These are phyloP conservation scores for Proteles cristata DNA, from an alignment of 2,113 vertebrate genomes.

Conservation along the genomic window DNA sequence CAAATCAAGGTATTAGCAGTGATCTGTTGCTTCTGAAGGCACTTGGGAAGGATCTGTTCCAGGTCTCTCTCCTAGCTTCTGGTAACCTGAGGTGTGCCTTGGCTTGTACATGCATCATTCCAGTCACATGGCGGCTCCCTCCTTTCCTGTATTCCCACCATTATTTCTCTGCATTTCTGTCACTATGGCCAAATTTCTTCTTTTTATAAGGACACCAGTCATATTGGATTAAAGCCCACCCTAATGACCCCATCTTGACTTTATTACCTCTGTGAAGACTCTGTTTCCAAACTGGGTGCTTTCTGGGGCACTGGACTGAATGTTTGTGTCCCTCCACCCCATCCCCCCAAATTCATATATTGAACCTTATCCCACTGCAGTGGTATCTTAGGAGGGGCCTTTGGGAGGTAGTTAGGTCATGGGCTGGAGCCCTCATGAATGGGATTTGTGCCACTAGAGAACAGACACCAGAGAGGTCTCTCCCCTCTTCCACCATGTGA, in stretches of 20 bases:
- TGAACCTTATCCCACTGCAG: not conserved
- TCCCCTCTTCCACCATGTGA: not conserved
- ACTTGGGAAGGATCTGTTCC: not conserved
- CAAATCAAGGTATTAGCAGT: not conserved
- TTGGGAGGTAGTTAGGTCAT: not conserved
- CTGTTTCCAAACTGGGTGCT: not conserved
- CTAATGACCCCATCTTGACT: not conserved
- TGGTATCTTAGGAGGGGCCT: not conserved
- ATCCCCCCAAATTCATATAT: not conserved
- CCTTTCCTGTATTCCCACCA: not conserved
- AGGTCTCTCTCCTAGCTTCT: not conserved
- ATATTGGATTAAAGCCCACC: not conserved
- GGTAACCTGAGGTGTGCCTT: not conserved
- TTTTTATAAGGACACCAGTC: not conserved
- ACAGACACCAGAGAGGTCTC: not conserved
- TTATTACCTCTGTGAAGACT: not conserved
- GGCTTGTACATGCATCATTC: not conserved
- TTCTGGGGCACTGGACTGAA: not conserved
- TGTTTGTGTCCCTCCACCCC: not conserved
- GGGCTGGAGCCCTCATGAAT: not conserved
- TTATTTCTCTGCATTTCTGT: not conserved
- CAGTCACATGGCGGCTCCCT: not conserved
- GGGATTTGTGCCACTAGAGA: not conserved
- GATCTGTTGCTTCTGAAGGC: not conserved
- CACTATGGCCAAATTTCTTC: not conserved